Evolutionary conservation across 2,797 vertebrate genomes (phyloP).

Genomic region (Lacerta viridis): DNA sequence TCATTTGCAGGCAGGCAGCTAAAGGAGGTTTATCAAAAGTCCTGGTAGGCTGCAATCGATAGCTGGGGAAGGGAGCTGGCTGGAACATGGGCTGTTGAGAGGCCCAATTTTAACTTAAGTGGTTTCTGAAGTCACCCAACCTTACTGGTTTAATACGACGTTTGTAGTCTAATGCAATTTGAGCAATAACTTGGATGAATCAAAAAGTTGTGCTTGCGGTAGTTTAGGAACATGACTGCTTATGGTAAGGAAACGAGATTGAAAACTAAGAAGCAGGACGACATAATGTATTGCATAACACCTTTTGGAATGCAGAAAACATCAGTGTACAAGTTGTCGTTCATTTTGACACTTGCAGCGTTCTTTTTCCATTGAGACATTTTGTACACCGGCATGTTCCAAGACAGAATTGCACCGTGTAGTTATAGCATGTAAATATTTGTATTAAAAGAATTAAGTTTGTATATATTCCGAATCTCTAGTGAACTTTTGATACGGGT

Average conservation of each 20-base stretch:
- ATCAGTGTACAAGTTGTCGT: constrained; percentile 7
- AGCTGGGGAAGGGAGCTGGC: background rate
- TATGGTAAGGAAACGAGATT: background rate
- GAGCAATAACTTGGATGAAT: background rate
- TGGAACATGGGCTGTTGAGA: background rate
- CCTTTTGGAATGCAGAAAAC: constrained; percentile 3
- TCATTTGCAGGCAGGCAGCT: background rate
- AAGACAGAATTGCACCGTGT: constrained; percentile 60
- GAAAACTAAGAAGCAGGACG: background rate
- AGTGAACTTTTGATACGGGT: constrained; percentile 78
- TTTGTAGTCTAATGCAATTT: background rate
- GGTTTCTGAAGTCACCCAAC: background rate
- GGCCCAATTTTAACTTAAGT: background rate
- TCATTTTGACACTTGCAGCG: constrained; percentile 44
- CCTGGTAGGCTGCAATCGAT: background rate
- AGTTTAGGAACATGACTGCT: background rate
- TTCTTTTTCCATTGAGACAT: constrained; percentile 45
- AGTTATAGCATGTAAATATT: constrained; percentile 74
- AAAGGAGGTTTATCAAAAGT: background rate
- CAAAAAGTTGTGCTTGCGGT: background rate
- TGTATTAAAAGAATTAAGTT: constrained; percentile 72
- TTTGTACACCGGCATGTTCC: constrained; percentile 44
- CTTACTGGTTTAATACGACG: background rate
- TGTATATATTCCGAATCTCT: constrained; percentile 70
- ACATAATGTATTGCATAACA: too few species aligned